Percentiles rank a stretch among this genome's conserved stretches.
Evolutionary conservation across 2,797 vertebrate species (phyloP).

Genomic region (Xenentodon cancila): DNA sequence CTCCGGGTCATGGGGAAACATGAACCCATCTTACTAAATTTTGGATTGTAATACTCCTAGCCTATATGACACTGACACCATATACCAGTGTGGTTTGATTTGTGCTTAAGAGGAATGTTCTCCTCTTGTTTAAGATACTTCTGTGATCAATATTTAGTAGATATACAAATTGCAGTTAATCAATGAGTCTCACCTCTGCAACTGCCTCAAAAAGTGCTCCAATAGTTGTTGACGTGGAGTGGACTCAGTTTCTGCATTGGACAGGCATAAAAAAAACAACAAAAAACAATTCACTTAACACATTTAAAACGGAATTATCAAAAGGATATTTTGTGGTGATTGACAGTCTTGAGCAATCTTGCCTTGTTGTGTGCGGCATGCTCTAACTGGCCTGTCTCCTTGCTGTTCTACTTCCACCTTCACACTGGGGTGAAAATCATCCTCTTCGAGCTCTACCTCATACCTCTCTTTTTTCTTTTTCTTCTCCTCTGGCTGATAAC

Average conservation of each 20-base stretch:
- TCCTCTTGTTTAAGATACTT: too few species aligned
- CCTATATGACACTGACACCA: neutral
- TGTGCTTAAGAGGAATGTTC: neutral
- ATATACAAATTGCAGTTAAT: neutral
- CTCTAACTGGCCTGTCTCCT: constrained; percentile 89
- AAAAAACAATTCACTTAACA: constrained; percentile 1
- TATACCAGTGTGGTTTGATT: neutral
- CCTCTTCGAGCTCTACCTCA: constrained; percentile 86
- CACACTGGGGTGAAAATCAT: constrained; percentile 77
- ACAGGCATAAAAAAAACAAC: constrained; percentile 6
- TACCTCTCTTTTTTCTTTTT: constrained; percentile 92
- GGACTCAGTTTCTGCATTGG: constrained; percentile 88
- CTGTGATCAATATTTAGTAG: neutral
- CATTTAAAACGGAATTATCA: neutral
- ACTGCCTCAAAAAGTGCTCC: constrained; percentile 95
- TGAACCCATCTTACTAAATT: neutral
- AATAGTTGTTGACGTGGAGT: constrained; percentile 95
- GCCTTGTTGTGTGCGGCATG: constrained; percentile 95
- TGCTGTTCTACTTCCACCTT: constrained; percentile 83
- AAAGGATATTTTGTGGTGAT: neutral
- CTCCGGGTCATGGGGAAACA: too few species aligned
- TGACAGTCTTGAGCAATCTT: constrained; percentile 16
- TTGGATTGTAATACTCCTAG: neutral
- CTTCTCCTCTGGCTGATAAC: constrained; percentile 86
- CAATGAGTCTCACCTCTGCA: constrained; percentile 87